Base-by-base conservation (phyloP, 2,797 vertebrate genomes). In the Odontamblyopus lacepedii region DNA sequence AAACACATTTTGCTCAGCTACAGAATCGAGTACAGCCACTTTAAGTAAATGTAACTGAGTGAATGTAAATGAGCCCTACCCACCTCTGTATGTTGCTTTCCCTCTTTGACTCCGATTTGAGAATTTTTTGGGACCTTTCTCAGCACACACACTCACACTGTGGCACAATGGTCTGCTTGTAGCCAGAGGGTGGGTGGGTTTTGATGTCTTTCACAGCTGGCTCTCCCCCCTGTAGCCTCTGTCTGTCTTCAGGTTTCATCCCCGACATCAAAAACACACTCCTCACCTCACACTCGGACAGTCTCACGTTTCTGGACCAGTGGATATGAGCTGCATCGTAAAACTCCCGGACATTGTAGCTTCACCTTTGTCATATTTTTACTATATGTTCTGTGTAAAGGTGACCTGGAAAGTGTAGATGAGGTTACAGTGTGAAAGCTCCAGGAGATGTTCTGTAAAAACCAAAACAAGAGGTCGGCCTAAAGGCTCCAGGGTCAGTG, bases 191-290 rank as follows among this genome's bases (percentile, higher is more conserved):
- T 81, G 88, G 78, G 81, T 62, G 78, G 75, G 78, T 77, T 78
- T 79, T 88, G 87, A 91, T 92, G 87, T 81, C 80, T 90, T 92
- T 85, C 88, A 71, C 91, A 91, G 87, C 87, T 91, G 88, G 78
- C 72, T 82, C 76, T 75, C 23, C 57, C 78, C 78, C 87, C 86
- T 71, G 50, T 0, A 26, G 78, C 76, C 67, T 71, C 66, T 72
- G 77, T 78, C n/a, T 12, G 78, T 91, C 85, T 85, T 92, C 83
- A 88, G 75, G 82, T 89, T 91, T 89, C 86, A 78, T 83, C 83
- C 59, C 73, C 18, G 61, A 85, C 85, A 89, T 90, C 87, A 88
- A 87, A 88, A 85, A 80, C 87, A 89, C 87, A 87, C 90, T 88
- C 87, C 86, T 85, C 90, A 89, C 89, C 88, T 91, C 89, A 80